Evolutionary conservation across 2,888 invertebrate species (phyloP), one percentile per base, ranked within the genome.

Genomic region (Ochlodes sylvanus): DNA sequence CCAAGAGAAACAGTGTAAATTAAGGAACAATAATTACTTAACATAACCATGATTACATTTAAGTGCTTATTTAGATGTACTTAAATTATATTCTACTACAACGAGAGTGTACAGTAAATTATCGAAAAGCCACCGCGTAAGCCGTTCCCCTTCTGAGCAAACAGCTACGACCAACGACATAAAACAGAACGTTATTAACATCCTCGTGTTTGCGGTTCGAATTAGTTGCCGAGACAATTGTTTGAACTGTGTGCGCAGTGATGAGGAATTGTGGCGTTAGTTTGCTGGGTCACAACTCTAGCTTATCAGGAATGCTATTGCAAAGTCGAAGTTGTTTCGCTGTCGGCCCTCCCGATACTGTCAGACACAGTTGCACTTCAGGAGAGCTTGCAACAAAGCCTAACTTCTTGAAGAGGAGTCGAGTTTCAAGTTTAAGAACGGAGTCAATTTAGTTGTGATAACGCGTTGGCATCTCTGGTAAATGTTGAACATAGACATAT

Each of bases 331-430:
- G 52, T 64, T 67, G 71, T 72, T 74, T 71, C 69, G 75, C 71
- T 71, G 73, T 71, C 64, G 71, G 70, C 75, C 70, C 72, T 72
- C 73, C 78, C 77, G 80, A 79, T 80, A 79, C 78, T 79, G 83
- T 82, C 82, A 76, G 72, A 69, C 71, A 71, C 80, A 80, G 75
- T 77, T 78, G 84, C 83, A 87, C 86, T 88, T 60, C 52, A 83
- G 75, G 81, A 81, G 84, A 85, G 86, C 88, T 84, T 81, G 85
- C 84, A 86, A 86, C 87, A 85, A 87, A 87, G 83, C 88, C 83
- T 80, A 84, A 83, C 83, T 83, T 81, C 82, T 87, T 81, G 83
- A 47, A 9, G 81, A 85, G 81, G 85, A 77, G 27, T 27, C 27
- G 27, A 76, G 79, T n/a, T 68, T 54, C 62, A 71, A 74, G 73